A percentile compares a stretch with the other conserved stretches of the same genome.
These are phyloP conservation scores for Phalacrocorax pelagicus DNA, from an alignment of 2,113 vertebrate genomes.

Conservation along the genomic window DNA sequence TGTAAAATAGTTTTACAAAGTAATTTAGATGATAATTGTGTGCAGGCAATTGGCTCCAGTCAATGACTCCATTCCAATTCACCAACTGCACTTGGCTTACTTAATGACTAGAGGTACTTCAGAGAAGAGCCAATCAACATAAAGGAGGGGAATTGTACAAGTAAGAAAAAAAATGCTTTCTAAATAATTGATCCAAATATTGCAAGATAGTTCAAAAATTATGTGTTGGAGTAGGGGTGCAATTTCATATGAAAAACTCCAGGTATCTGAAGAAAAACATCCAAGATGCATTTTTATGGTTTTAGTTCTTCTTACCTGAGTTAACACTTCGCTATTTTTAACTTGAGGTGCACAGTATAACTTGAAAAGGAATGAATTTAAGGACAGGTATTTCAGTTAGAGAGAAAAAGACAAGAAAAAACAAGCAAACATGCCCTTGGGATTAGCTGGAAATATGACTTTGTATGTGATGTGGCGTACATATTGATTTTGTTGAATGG, in stretches of 20 bases:
- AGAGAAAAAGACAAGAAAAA: background rate
- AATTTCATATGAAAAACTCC: background rate
- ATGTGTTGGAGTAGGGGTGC: background rate
- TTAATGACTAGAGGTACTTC: background rate
- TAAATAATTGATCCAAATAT: background rate
- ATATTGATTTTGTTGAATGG: background rate
- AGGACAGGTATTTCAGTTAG: background rate
- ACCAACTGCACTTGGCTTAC: background rate
- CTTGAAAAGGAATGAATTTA: background rate
- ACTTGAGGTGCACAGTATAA: background rate
- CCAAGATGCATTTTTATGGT: background rate
- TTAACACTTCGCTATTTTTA: background rate
- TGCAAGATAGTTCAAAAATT: background rate
- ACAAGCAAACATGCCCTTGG: background rate
- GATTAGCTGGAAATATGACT: background rate
- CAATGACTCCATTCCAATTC: background rate
- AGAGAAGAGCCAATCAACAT: background rate
- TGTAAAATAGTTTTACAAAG: background rate
- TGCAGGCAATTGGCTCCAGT: background rate
- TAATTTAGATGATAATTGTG: slow-evolving; percentile 11
- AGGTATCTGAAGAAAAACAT: background rate
- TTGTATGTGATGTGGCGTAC: background rate
- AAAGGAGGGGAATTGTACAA: background rate
- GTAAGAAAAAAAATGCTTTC: background rate
- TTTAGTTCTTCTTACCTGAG: background rate